A percentile compares a stretch with the other conserved stretches of the same genome.
Conservation (phyloP, 2,888 invertebrate species). For the Coelopa pilipes region DNA sequence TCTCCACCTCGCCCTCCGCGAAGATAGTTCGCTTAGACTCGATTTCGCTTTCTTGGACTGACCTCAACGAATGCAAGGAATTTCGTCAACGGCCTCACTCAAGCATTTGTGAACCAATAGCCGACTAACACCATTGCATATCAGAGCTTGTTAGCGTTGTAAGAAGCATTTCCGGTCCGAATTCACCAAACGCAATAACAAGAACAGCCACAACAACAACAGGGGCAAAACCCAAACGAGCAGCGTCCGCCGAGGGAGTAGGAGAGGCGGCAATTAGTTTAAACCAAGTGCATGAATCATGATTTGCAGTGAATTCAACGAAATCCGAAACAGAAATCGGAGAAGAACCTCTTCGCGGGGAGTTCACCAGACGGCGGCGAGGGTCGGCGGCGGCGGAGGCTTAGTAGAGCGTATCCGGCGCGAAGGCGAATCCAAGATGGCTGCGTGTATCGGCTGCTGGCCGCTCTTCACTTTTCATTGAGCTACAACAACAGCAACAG, state of each 20-base stretch:
- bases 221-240: background rate
- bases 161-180: conserved; percentile 31
- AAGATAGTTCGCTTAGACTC: no score
- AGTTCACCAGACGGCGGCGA: conserved; percentile 25
- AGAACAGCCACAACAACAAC: background rate
- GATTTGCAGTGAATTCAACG: conserved; percentile 28
- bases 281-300: conserved; percentile 33
- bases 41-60: no score
- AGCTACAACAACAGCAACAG: conserved; percentile 38
- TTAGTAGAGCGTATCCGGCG: conserved; percentile 62
- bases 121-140: conserved; percentile 56
- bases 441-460: conserved; percentile 35
- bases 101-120: conserved; percentile 5
- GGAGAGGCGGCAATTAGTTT: background rate
- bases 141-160: conserved; percentile 41
- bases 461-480: conserved; percentile 48
- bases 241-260: background rate
- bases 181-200: background rate
- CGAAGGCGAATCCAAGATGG: conserved; percentile 41
- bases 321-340: conserved; percentile 23
- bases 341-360: conserved; percentile 25
- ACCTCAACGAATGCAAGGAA: no score
- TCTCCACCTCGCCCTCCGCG: background rate
- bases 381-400: conserved; percentile 47
- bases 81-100: no score